These are phyloP conservation scores for Cyphomyrus plagiostoma DNA, from an alignment of 2,113 vertebrate species.

Conservation along the genomic window DNA sequence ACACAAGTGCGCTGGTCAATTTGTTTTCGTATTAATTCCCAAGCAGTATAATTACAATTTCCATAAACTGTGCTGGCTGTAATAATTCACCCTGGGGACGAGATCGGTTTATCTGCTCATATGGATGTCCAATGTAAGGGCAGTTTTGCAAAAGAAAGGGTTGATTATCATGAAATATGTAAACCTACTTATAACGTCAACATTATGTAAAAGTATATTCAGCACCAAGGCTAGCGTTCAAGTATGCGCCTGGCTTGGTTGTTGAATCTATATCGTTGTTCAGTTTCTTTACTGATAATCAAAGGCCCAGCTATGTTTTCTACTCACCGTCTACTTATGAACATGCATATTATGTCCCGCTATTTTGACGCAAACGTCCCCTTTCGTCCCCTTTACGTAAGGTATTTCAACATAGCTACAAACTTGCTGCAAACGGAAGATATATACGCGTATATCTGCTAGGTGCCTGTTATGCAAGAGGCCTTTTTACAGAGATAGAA, in stretches of 20 bases:
- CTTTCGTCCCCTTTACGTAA: not conserved
- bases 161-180: not conserved
- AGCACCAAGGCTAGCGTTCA: constrained; percentile 20
- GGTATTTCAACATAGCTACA: not conserved
- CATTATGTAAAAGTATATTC: not conserved
- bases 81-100: not conserved
- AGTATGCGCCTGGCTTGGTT: not conserved
- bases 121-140: not conserved
- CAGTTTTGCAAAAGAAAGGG: not conserved
- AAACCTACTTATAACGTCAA: not conserved
- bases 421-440: not conserved
- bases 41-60: not conserved
- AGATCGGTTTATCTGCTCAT: not conserved
- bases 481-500: not conserved
- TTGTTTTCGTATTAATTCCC: not conserved
- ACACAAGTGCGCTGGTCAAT: constrained; percentile 6
- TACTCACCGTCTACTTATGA: not conserved
- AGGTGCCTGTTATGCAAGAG: not conserved
- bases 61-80: not conserved
- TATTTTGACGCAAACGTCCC: not conserved
- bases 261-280: not conserved
- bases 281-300: not conserved
- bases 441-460: not conserved
- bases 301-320: not conserved
- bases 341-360: not conserved